These are phyloP conservation scores for Lasioglossum malachurum DNA, from an alignment of 2,888 invertebrate species.

Conservation along the genomic window DNA sequence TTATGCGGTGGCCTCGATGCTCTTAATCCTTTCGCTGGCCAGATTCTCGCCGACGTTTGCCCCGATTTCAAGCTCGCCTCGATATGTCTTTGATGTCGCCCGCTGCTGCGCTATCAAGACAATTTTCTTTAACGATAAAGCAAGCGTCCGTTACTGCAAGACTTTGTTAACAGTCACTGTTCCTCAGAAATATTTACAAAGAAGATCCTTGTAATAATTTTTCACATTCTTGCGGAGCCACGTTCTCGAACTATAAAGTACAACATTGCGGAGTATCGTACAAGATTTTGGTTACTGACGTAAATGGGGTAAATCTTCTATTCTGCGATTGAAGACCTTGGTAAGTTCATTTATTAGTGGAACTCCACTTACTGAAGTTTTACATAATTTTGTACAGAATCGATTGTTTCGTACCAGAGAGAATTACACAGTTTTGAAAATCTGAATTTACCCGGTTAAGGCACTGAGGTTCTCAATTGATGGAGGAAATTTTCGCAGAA, in stretches of 20 bases:
- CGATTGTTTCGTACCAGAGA: too few relatives aligned
- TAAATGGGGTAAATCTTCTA: too few relatives aligned
- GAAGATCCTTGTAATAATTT: neutral
- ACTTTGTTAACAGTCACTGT: neutral
- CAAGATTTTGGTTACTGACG: too few relatives aligned
- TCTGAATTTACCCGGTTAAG: too few relatives aligned
- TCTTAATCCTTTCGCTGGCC: conserved; percentile 30
- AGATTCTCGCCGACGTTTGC: conserved; percentile 14
- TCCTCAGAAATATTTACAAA: neutral
- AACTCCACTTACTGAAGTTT: too few relatives aligned
- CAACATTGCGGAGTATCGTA: too few relatives aligned
- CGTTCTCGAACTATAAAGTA: neutral
- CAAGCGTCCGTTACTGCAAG: neutral
- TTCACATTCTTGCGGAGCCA: neutral
- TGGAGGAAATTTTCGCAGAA: neutral
- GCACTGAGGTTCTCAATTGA: neutral
- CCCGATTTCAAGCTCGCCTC: neutral
- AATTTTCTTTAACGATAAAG: neutral
- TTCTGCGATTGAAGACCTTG: too few relatives aligned
- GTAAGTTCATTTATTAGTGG: too few relatives aligned
- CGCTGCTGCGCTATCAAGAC: neutral
- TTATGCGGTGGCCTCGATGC: conserved; percentile 18
- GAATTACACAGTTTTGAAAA: neutral
- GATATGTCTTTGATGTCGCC: neutral
- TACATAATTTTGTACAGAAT: too few relatives aligned